Evolutionary conservation across 2,797 vertebrate species (phyloP), one percentile per base, ranked within the genome.

Genomic region (Neosilurus mollespiculum): DNA sequence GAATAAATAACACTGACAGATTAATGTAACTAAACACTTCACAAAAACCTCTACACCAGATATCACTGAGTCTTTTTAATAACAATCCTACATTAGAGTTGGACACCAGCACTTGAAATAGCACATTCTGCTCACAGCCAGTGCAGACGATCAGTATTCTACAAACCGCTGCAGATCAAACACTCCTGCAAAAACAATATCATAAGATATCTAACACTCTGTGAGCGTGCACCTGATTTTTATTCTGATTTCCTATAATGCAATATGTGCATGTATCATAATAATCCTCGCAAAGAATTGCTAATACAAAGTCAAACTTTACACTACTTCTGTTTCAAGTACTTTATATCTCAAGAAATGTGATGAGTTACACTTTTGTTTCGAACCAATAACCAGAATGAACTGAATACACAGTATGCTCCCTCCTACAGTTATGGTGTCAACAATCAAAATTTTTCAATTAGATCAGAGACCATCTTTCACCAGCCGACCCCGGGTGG

Each of bases 371-470:
- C 14, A 64, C 49, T 49, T 58, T 80, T 75, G 16, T 51, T 73
- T 67, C 20, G 53, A 80, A 80, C 70, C 53, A 66, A 49, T 59
- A 51, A 84, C 49, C 61, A 22, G 24, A 61, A 59, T 80, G 69
- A 66, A 16, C 18, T 80, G 73, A 80, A 76, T 26, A 80, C 62
- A 81, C 54, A 80, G 67, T 26, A 80, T 70, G 76, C 54, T 81
- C 71, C 58, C 73, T 49, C 15, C 78, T 76, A 24, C 78, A 67
- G 34, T 53, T 34, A 34, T 9, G 5, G 4, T 20, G 0, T 75
- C 18, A 34, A 51, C 34, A 69, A 61, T 51, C 53, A 34, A 37
- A 16, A 58, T 81, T 78, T 43, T 62, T 58, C 16, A 65, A 81
- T 83, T 14, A 62, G 78, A 80, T 83, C 30, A 30, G 30, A 30